These are phyloP conservation scores for Thecophora atra DNA, from an alignment of 2,888 invertebrate genomes.

Conservation along the genomic window DNA sequence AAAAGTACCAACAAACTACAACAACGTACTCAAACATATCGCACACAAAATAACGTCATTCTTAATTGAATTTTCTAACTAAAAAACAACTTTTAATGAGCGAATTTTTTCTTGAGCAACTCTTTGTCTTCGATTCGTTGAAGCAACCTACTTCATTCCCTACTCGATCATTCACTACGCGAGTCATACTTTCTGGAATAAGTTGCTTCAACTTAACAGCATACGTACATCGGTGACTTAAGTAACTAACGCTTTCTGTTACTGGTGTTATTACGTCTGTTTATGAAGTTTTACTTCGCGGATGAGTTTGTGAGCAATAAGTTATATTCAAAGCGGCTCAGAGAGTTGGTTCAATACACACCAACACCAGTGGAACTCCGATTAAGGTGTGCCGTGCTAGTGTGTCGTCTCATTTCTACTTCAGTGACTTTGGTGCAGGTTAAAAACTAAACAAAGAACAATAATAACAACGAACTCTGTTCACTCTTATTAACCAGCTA, in stretches of 20 bases:
- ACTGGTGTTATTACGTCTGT: too few relatives aligned
- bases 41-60: conserved; percentile 23
- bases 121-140: neutral
- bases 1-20: neutral
- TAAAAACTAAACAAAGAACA: conserved; percentile 4
- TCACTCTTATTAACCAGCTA: neutral
- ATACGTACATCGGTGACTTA: neutral
- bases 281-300: too few relatives aligned
- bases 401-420: neutral
- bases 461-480: conserved; percentile 1
- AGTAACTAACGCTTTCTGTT: neutral
- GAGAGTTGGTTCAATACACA: neutral
- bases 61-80: conserved; percentile 15
- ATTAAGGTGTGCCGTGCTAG: conserved; percentile 29
- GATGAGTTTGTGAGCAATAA: too few relatives aligned
- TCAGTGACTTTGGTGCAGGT: conserved; percentile 18
- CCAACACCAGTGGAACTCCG: conserved; percentile 11
- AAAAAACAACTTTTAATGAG: neutral
- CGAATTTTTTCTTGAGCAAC: neutral
- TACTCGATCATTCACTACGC: neutral
- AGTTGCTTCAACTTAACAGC: neutral
- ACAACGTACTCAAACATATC: neutral
- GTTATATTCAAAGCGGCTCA: too few relatives aligned
- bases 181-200: neutral
- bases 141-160: neutral